Evolutionary conservation across 2,797 vertebrate genomes (phyloP).

Genomic region (Neoniphon sammara): DNA sequence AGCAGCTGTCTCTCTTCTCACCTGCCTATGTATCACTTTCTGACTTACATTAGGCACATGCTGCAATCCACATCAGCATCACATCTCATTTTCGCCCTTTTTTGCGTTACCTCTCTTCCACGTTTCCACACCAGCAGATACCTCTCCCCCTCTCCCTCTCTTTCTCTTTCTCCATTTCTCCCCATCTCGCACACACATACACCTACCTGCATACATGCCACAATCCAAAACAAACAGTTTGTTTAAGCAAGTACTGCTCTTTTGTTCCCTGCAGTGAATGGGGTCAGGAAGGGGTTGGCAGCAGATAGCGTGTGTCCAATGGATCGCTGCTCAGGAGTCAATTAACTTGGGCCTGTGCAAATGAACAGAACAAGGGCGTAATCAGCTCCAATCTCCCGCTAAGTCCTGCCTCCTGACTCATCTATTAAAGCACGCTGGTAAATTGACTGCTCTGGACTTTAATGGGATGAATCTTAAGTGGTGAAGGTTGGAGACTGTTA

Average conservation of each 20-base stretch:
- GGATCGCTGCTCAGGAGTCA: constrained; percentile 77
- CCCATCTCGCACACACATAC: constrained; percentile 37
- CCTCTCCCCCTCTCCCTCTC: neutral
- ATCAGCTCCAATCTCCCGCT: constrained; percentile 79
- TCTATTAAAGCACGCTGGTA: constrained; percentile 72
- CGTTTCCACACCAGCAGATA: neutral
- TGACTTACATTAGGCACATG: constrained; percentile 37
- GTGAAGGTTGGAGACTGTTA: constrained; percentile 46
- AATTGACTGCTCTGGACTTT: constrained; percentile 74
- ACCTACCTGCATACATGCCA: constrained; percentile 8
- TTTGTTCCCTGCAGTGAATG: constrained; percentile 59
- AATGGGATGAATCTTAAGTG: constrained; percentile 73
- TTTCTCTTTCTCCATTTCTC: constrained; percentile 12
- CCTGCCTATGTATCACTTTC: constrained; percentile 27
- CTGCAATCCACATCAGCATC: constrained; percentile 32
- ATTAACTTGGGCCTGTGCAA: constrained; percentile 77
- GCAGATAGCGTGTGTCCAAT: constrained; percentile 76
- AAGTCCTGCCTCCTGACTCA: constrained; percentile 72
- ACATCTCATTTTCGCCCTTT: constrained; percentile 9
- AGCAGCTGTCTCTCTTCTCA: constrained; percentile 15
- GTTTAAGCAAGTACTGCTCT: constrained; percentile 69
- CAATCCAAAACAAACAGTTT: constrained; percentile 63
- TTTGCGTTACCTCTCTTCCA: constrained; percentile 10
- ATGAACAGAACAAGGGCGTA: constrained; percentile 78
- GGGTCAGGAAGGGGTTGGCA: constrained; percentile 68